A percentile compares a stretch with the other conserved stretches of the same genome.
Conservation (phyloP, 64 coral and sea anemone species). For the Hydrozoanthus tunicans region DNA sequence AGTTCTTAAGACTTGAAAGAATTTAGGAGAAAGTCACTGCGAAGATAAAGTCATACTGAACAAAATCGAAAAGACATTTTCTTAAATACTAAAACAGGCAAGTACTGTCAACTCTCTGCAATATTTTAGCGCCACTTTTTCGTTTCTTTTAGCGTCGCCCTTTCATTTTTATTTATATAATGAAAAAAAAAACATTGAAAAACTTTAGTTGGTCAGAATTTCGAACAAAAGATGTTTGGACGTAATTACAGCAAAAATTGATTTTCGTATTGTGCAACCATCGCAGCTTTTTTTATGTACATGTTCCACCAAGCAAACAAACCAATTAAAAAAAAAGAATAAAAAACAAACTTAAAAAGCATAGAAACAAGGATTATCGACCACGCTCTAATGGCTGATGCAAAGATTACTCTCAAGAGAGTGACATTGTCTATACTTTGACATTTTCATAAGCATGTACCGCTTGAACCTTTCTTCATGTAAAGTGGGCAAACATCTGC, state of each 20-base stretch:
- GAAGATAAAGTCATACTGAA: not conserved
- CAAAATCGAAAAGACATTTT: not conserved
- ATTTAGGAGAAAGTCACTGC: not conserved
- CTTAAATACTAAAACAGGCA: not conserved
- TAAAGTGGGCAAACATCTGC: no score
- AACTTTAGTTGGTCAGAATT: not conserved
- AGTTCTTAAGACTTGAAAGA: not conserved
- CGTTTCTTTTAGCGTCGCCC: not conserved
- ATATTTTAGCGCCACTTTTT: not conserved
- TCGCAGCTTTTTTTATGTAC: not conserved
- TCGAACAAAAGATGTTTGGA: not conserved
- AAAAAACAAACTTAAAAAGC: not conserved
- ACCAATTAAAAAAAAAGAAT: slow-evolving; percentile 15
- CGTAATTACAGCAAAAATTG: not conserved
- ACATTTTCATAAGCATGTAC: no score
- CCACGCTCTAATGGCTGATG: not conserved
- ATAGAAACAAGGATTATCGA: not conserved
- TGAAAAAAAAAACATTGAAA: not conserved
- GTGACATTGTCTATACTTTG: no score
- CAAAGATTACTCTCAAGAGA: no score
- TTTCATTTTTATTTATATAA: not conserved
- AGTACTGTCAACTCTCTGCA: not conserved
- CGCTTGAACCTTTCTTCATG: no score
- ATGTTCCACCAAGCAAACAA: slow-evolving; percentile 11
- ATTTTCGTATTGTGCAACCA: not conserved